Percentiles rank a stretch among this genome's conserved stretches.
Evolutionary conservation across 2,113 vertebrate species (phyloP).

Genomic region (Laticauda colubrina): DNA sequence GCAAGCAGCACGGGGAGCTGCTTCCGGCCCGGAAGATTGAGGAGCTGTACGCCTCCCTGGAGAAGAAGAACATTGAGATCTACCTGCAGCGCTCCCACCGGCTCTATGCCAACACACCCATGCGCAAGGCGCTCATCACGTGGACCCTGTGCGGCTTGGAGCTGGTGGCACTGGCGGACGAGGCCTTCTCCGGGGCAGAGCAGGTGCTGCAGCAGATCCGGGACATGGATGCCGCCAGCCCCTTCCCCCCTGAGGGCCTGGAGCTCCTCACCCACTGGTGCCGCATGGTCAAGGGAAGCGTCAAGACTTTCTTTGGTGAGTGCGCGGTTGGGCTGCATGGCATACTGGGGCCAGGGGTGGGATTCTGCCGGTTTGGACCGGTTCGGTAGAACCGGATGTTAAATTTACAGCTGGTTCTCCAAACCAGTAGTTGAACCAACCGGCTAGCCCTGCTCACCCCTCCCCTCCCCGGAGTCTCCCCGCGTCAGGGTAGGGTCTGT

Average conservation of each 20-base stretch:
- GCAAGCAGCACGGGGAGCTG: conserved; percentile 94
- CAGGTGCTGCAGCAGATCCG: conserved; percentile 83
- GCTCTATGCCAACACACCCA: conserved; percentile 93
- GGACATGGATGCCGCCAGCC: conserved; percentile 84
- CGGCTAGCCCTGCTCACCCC: no score
- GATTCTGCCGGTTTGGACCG: no score
- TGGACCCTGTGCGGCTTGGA: conserved; percentile 89
- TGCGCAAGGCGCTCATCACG: conserved; percentile 91
- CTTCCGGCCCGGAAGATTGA: conserved; percentile 96
- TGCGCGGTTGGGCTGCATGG: neutral
- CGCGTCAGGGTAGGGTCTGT: no score
- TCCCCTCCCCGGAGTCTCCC: no score
- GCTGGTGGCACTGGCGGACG: conserved; percentile 82
- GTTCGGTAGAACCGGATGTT: no score
- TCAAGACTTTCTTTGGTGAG: conserved; percentile 87
- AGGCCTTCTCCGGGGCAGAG: conserved; percentile 84
- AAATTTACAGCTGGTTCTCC: no score
- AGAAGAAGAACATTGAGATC: conserved; percentile 97
- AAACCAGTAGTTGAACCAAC: no score
- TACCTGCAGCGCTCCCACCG: conserved; percentile 96
- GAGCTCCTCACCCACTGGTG: conserved; percentile 92
- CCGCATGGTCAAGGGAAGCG: conserved; percentile 85
- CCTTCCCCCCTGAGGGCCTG: conserved; percentile 86
- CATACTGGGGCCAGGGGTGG: neutral
- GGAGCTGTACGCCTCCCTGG: conserved; percentile 92